Percentiles rank a stretch among this genome's conserved stretches.
Evolutionary conservation across 2,888 invertebrate genomes (phyloP).

Genomic region (Pristionchus japonicus): DNA sequence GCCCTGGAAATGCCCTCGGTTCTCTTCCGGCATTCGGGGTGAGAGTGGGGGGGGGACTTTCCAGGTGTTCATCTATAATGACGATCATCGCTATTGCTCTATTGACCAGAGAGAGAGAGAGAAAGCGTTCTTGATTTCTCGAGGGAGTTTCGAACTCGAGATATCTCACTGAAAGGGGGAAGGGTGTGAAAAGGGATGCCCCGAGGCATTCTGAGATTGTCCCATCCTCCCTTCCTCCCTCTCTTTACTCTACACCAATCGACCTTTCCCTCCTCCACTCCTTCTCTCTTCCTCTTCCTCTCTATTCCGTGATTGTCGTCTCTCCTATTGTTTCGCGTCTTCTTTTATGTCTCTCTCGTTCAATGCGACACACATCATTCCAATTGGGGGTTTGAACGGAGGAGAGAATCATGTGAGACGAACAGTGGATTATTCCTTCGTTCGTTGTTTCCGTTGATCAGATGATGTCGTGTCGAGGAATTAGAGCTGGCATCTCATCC

Average conservation of each 20-base stretch:
- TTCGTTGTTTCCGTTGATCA: neutral
- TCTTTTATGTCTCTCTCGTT: slow-evolving; percentile 1
- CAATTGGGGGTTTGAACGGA: neutral
- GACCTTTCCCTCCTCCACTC: slow-evolving; percentile 45
- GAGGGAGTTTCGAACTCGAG: slow-evolving; percentile 21
- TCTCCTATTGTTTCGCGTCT: slow-evolving; percentile 7
- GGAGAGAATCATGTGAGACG: neutral
- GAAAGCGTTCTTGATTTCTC: slow-evolving; percentile 13
- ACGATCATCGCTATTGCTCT: neutral
- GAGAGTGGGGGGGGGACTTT: neutral
- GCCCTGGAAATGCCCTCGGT: slow-evolving; percentile 50
- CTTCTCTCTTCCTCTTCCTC: slow-evolving; percentile 32
- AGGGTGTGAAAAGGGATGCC: slow-evolving; percentile 7
- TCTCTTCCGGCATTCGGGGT: slow-evolving; percentile 47
- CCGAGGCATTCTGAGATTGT: neutral
- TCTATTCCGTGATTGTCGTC: slow-evolving; percentile 1
- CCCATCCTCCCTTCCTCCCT: neutral
- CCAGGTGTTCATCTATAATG: neutral
- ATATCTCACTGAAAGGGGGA: neutral
- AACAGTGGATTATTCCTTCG: neutral
- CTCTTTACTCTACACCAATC: neutral
- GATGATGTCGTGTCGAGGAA: neutral
- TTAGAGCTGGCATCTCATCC: neutral
- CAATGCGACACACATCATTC: neutral
- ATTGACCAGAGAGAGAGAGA: too few species aligned